Base-by-base conservation (phyloP, 2,113 vertebrate species). In the Paedocypris sp. region DNA sequence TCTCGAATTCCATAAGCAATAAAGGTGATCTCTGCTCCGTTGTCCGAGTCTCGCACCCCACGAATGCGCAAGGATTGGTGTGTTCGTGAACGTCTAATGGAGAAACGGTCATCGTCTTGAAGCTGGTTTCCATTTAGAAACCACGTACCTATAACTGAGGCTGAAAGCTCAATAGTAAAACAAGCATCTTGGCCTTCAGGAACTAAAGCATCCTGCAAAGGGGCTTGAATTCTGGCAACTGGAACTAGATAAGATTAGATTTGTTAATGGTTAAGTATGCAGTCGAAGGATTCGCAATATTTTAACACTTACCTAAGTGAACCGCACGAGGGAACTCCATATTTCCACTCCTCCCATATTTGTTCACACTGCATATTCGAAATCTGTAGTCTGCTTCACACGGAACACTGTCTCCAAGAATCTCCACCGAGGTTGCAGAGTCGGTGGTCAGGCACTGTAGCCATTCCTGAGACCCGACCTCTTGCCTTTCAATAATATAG, bases 371-470 rank as follows among this genome's bases (percentile, higher is more conserved):
- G 13, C 89, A 91, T 73, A 98, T 67, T 0, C 92, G 92, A 75
- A 97, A 98, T 61, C 87, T 77, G 76, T 98, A 98, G 79, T 92
- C 86, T 0, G 88, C 91, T 65, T 97, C 93, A 0, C 83, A 78
- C 2, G 94, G 91, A 46, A 97, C 87, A 0, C 91, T 93, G 70
- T 94, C 88, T 0, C 94, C 94, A 0, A 90, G 88, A 74, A 97
- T 91, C 73, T 91, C 89, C 68, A 97, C 90, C 0, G 79, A 79
- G 2, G 91, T 87, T 0, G 91, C 89, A 0, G 87, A 83, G 69
- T 94, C 91, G 0, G 93, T 93, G 71, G 91, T 86, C 0, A 97
- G 83, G 64, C 92, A 97, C 77, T 92, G 90, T 18, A 94, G 77
- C 94, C 94, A 97, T 72, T 91, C 89, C 8, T 89, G 86, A 0